phyloP scores from a whole-genome alignment of 2,888 invertebrate species.

The Malacosoma neustria region DNA sequence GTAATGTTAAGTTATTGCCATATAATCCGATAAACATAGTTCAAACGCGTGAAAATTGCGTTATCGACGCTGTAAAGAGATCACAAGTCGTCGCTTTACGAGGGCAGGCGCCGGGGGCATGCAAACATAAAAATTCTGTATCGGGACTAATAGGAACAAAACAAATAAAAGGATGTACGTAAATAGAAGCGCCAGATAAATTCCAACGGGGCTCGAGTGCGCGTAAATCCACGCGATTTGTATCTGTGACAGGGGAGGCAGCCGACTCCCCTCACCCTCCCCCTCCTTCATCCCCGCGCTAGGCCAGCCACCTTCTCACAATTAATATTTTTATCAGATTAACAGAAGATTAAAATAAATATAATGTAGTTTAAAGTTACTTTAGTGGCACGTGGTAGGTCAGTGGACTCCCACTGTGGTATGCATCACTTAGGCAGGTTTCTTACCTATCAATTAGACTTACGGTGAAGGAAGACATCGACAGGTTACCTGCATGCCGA shows the following conservation, averaged over 20 bases:
- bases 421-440: no score
- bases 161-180: conserved; percentile 73
- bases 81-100: conserved; percentile 70
- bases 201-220: conserved; percentile 69
- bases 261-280: conserved; percentile 20
- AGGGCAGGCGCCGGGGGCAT: conserved; percentile 59
- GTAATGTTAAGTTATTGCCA: conserved; percentile 55
- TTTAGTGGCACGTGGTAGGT: no score
- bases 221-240: conserved; percentile 76
- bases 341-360: no score
- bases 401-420: no score
- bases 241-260: conserved; percentile 69
- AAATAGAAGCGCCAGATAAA: conserved; percentile 71
- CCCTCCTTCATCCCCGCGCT: conserved; percentile 17
- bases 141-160: conserved; percentile 72
- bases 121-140: conserved; percentile 74
- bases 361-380: no score
- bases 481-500: no score
- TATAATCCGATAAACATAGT: conserved; percentile 66
- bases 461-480: no score
- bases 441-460: no score
- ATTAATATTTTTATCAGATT: conserved; percentile 58
- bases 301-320: conserved; percentile 30
- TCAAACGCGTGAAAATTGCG: conserved; percentile 59
- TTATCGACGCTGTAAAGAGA: conserved; percentile 67